Evolutionary conservation across 2,888 invertebrate genomes (phyloP).

Genomic region (Andrena flavipes): DNA sequence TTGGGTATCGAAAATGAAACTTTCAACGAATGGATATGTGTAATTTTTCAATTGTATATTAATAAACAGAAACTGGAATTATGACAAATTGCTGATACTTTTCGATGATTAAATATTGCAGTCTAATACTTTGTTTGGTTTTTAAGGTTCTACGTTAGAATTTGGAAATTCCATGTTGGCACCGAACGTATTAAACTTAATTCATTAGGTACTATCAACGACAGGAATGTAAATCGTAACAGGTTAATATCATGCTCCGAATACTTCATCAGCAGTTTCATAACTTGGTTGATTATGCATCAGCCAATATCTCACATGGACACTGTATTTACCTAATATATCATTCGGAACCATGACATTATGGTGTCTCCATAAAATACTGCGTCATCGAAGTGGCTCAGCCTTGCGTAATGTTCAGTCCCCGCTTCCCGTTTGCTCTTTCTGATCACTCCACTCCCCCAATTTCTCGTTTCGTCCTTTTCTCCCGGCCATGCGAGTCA

Average conservation of each 20-base stretch:
- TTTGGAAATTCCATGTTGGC: no score
- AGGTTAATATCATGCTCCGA: slow-evolving; percentile 1
- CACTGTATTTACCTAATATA: slow-evolving; percentile 18
- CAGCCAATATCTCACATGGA: slow-evolving; percentile 2
- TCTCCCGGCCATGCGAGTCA: no score
- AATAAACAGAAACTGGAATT: no score
- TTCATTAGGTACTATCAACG: slow-evolving; percentile 7
- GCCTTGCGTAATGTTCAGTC: slow-evolving; percentile 10
- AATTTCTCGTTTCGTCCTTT: neutral
- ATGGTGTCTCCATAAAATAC: slow-evolving; percentile 12
- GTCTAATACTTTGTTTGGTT: no score
- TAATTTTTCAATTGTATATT: no score
- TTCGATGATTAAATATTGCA: no score
- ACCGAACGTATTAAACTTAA: neutral
- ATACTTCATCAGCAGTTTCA: slow-evolving; percentile 21
- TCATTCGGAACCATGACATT: slow-evolving; percentile 15
- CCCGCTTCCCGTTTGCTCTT: neutral
- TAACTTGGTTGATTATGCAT: slow-evolving; percentile 9
- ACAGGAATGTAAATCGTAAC: slow-evolving; percentile 10
- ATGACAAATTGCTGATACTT: no score
- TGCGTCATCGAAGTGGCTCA: neutral
- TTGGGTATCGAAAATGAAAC: no score
- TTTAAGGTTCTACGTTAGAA: no score
- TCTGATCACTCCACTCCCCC: neutral
- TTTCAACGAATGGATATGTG: no score